These are phyloP conservation scores for Orestias chungarensis DNA, from an alignment of 2,797 vertebrate genomes.

Conservation along the genomic window DNA sequence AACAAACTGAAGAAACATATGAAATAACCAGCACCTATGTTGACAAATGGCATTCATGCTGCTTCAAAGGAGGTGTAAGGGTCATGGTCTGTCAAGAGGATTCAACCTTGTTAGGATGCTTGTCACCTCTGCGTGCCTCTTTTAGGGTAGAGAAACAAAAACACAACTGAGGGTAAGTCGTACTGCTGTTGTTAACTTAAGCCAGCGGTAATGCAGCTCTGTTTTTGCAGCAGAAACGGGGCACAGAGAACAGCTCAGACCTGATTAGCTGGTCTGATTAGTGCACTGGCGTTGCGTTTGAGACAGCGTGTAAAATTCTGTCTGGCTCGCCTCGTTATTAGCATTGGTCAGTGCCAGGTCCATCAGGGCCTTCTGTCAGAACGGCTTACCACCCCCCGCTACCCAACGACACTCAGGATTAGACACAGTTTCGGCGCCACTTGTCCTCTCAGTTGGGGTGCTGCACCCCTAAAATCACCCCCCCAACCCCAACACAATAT, in stretches of 20 bases:
- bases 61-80: constrained; percentile 43
- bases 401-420: constrained; percentile 59
- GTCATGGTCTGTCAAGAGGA: constrained; percentile 28
- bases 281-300: constrained; percentile 49
- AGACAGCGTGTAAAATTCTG: constrained; percentile 68
- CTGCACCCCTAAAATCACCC: constrained; percentile 32
- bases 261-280: constrained; percentile 76
- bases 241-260: constrained; percentile 69
- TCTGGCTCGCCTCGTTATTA: constrained; percentile 75
- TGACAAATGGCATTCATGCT: constrained; percentile 49
- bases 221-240: constrained; percentile 28
- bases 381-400: constrained; percentile 57
- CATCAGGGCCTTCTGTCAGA: constrained; percentile 70
- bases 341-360: constrained; percentile 63
- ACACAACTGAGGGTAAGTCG: constrained; percentile 10
- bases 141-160: constrained; percentile 25
- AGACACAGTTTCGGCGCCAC: constrained; percentile 65
- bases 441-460: constrained; percentile 61
- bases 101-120: constrained; percentile 20
- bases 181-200: constrained; percentile 39
- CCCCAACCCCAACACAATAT: constrained; percentile 5
- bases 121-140: constrained; percentile 17
- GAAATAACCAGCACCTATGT: constrained; percentile 16
- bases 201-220: constrained; percentile 33
- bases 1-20: constrained; percentile 1